Percentiles rank a stretch among this genome's conserved stretches.
phyloP scores from a whole-genome alignment of 1,140 invertebrate species.

The Chymomyza costata region DNA sequence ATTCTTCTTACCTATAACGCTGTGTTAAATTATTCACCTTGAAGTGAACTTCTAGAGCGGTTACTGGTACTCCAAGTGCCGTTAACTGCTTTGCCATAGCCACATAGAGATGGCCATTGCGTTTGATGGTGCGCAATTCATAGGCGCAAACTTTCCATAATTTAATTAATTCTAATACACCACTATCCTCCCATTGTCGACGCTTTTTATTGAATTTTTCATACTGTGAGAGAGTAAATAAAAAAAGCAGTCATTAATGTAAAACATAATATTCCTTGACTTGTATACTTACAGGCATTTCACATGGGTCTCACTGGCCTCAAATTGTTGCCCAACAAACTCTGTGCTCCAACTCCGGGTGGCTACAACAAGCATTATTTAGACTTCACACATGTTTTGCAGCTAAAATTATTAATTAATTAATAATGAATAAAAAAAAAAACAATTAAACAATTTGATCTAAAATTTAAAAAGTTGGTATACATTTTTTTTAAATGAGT shows the following conservation, averaged over 20 bases:
- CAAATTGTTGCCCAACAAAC: slow-evolving; percentile 67
- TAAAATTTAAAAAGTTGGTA: too few relatives aligned
- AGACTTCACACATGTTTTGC: slow-evolving; percentile 44
- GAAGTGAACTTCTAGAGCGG: slow-evolving; percentile 72
- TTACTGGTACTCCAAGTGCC: slow-evolving; percentile 66
- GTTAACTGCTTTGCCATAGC: slow-evolving; percentile 73
- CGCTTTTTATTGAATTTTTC: slow-evolving; percentile 75
- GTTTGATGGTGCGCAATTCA: slow-evolving; percentile 75
- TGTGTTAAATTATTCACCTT: slow-evolving; percentile 74
- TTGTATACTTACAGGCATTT: slow-evolving; percentile 68
- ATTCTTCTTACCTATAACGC: slow-evolving; percentile 43
- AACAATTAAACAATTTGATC: too few relatives aligned
- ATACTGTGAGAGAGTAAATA: slow-evolving; percentile 38
- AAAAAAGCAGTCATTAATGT: not conserved
- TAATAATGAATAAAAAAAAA: too few relatives aligned
- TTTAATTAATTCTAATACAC: slow-evolving; percentile 72
- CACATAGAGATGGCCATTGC: slow-evolving; percentile 74
- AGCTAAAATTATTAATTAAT: too few relatives aligned
- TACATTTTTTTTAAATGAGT: too few relatives aligned
- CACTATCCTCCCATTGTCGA: slow-evolving; percentile 75
- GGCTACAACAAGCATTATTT: slow-evolving; percentile 61
- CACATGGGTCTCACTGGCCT: slow-evolving; percentile 71
- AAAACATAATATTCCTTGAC: not conserved
- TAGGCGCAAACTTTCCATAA: slow-evolving; percentile 75
- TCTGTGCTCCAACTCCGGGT: slow-evolving; percentile 53